Percentiles rank a stretch among this genome's conserved stretches.
These are phyloP conservation scores for Thalassarche chlororhynchos DNA, from an alignment of 2,113 vertebrate genomes.

Conservation along the genomic window DNA sequence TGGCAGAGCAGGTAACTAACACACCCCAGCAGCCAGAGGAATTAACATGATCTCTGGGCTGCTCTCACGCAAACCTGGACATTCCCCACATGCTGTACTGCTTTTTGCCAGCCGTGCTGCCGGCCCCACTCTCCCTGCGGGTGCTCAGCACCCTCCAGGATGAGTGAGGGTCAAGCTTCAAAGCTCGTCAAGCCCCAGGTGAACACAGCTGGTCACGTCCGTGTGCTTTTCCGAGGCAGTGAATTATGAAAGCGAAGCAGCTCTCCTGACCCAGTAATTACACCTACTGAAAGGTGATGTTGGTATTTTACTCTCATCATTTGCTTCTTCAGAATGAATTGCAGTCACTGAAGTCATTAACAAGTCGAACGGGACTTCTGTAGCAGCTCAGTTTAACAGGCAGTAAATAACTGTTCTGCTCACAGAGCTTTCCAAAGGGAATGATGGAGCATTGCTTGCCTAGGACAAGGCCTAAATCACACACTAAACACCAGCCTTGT, in stretches of 20 bases:
- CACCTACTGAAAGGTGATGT: not conserved
- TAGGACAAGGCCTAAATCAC: not conserved
- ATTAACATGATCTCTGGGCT: not conserved
- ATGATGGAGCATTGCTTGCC: not conserved
- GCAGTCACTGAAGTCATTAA: not conserved
- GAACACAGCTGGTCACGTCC: accelerated
- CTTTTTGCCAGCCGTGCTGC: not conserved
- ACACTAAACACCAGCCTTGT: not conserved
- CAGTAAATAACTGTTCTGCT: not conserved
- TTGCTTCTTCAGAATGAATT: not conserved
- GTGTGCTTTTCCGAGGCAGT: not conserved
- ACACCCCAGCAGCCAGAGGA: not conserved
- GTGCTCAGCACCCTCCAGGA: not conserved
- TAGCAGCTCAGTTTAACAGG: not conserved
- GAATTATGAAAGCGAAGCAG: not conserved
- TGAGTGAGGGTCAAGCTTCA: not conserved
- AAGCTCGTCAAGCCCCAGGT: not conserved
- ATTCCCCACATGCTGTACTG: not conserved
- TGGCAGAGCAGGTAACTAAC: not conserved
- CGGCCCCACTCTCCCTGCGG: accelerated
- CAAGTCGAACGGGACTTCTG: not conserved
- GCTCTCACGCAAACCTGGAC: not conserved
- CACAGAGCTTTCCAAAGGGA: not conserved
- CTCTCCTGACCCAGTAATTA: not conserved
- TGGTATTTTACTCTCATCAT: not conserved